Percentiles rank a stretch among this genome's conserved stretches.
phyloP scores from a whole-genome alignment of 1,140 invertebrate genomes.

The Gonioctena quinquepunctata region DNA sequence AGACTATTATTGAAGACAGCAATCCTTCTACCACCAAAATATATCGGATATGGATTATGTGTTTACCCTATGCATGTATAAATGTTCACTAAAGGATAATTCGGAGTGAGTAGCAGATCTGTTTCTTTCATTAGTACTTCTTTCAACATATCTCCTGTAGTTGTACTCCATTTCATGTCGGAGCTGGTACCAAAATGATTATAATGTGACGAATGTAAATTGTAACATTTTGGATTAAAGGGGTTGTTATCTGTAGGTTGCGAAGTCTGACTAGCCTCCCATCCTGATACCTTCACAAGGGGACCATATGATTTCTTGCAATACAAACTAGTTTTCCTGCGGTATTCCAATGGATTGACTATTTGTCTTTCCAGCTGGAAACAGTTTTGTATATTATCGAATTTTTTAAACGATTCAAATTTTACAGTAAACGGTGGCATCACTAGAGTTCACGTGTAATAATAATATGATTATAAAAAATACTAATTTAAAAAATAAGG shows the following conservation, averaged over 20 bases:
- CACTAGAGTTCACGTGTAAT: too few species aligned
- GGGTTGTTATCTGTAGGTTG: constrained; percentile 58
- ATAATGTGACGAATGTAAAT: constrained; percentile 56
- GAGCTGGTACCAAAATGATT: constrained; percentile 53
- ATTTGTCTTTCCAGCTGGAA: background rate
- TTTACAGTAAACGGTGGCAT: background rate
- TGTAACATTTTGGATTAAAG: constrained; percentile 56
- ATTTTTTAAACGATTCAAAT: background rate
- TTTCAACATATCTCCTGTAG: constrained; percentile 55
- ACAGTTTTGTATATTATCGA: background rate
- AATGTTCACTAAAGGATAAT: constrained; percentile 37
- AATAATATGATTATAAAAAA: too few species aligned
- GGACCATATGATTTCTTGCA: constrained; percentile 57
- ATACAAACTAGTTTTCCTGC: constrained; percentile 53
- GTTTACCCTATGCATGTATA: constrained; percentile 21
- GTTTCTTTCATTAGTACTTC: constrained; percentile 45
- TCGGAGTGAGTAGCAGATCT: constrained; percentile 16
- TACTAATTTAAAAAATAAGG: too few species aligned
- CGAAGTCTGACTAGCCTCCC: constrained; percentile 53
- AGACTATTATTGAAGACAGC: too few species aligned
- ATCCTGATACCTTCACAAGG: constrained; percentile 56
- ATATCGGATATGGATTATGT: too few species aligned
- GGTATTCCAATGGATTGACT: background rate
- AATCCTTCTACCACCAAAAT: too few species aligned
- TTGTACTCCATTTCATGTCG: constrained; percentile 48